phyloP scores from a whole-genome alignment of 2,113 vertebrate genomes.

The Telmatochromis sp. region DNA sequence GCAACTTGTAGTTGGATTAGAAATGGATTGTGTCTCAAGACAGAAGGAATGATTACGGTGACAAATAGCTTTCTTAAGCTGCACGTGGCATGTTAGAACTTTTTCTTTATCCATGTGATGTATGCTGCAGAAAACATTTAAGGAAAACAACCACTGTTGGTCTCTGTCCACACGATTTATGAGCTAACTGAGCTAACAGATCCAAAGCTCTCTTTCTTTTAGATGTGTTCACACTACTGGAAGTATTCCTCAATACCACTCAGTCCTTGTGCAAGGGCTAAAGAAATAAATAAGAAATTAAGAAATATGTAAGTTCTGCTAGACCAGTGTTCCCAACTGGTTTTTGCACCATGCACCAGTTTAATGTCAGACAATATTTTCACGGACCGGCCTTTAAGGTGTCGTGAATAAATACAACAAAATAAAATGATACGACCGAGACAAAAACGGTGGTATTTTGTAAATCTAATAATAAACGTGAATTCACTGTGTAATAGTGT shows the following conservation, averaged over 20 bases:
- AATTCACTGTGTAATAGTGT: background rate
- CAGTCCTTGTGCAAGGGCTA: background rate
- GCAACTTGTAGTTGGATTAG: background rate
- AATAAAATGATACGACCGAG: rapidly evolving
- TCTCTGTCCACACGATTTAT: background rate
- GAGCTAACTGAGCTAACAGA: background rate
- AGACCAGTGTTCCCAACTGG: background rate
- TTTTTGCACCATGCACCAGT: background rate
- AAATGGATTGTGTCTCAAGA: background rate
- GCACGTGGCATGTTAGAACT: background rate
- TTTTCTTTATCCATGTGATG: background rate
- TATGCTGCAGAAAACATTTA: background rate
- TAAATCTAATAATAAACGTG: background rate
- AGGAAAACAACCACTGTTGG: background rate
- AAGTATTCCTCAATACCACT: background rate
- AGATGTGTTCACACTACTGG: background rate
- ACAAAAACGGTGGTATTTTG: background rate
- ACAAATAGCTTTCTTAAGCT: background rate
- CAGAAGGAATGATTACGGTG: rapidly evolving
- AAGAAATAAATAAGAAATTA: background rate
- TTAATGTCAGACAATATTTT: background rate
- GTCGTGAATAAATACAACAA: background rate
- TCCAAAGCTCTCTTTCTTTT: background rate
- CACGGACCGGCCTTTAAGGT: rapidly evolving
- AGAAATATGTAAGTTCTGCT: background rate